Evolutionary conservation across 2,888 invertebrate species (phyloP), one percentile per base, ranked within the genome.

Genomic region (Andrena haemorrhoa): DNA sequence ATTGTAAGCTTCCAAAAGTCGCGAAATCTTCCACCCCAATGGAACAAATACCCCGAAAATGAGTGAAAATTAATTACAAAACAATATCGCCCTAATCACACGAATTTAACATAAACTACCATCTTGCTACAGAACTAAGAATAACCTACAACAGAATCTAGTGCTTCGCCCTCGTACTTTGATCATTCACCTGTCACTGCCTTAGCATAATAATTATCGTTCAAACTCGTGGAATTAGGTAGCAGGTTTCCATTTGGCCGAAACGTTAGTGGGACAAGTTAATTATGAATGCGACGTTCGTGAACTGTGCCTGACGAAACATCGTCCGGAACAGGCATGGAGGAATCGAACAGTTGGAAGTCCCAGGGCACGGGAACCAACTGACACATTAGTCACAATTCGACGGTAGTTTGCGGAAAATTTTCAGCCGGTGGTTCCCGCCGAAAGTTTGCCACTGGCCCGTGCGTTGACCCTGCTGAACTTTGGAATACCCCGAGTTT

Each of bases 341-440:
- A 16, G 29, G 61, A 10, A 29, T 69, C 65, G 69, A 35, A 68
- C 53, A 56, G 49, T 12, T 35, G 69, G 51, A 66, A 74, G 66
- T 81, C 61, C 66, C 66, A 70, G 33, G 49, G 60, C 41, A 49
- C 49, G 23, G 60, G 41, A 56, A 56, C 58, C 66, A 63, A 83
- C 80, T 78, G 81, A 81, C 82, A 82, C 88, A 90, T 91, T 89
- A 89, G 88, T 91, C 88, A 90, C 86, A 85, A 83, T 80, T 81
- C 75, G 78, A 61, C 68, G 79, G 79, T 68, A 85, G 82, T 80
- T 76, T 66, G 71, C 69, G 82, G 76, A 78, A 84, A 89, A 88
- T 86, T 83, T 84, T 86, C 86, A 69, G 71, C 73, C 83, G 69
- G 31, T 51, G 72, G 69, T 74, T 79, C 74, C 65, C 63, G 72